phyloP scores from a whole-genome alignment of 2,888 invertebrate species.

The Scaeva pyrastri region DNA sequence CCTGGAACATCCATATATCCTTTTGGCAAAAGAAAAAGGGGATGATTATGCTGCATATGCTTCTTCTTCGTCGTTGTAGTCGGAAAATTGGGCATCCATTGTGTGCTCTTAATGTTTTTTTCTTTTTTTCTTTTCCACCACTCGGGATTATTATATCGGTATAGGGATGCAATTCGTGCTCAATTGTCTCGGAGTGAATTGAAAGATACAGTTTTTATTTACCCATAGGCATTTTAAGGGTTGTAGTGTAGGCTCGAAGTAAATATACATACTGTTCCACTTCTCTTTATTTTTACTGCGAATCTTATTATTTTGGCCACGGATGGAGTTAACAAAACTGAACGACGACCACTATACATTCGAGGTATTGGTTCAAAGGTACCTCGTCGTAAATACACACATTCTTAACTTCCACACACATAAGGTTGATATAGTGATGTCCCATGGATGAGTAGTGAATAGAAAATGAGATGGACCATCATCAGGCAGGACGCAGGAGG shows the following conservation, averaged over 20 bases:
- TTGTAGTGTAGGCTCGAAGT: background rate
- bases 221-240: slow-evolving; percentile 53
- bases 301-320: slow-evolving; percentile 77
- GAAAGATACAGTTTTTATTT: slow-evolving; percentile 57
- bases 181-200: slow-evolving; percentile 55
- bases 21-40: slow-evolving; percentile 15
- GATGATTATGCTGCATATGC: slow-evolving; percentile 45
- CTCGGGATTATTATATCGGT: slow-evolving; percentile 12
- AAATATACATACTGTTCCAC: background rate
- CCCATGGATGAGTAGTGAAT: slow-evolving; percentile 53
- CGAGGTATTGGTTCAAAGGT: background rate
- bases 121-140: slow-evolving; percentile 8
- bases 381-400: background rate
- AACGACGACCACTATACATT: background rate
- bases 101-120: slow-evolving; percentile 3
- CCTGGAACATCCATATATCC: slow-evolving; percentile 36
- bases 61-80: background rate
- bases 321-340: slow-evolving; percentile 69
- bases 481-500: slow-evolving; percentile 9
- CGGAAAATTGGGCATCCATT: slow-evolving; percentile 43
- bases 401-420: too few relatives aligned
- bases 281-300: slow-evolving; percentile 18
- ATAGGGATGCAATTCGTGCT: slow-evolving; percentile 47
- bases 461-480: slow-evolving; percentile 49
- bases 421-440: too few relatives aligned